Evolutionary conservation across 1,140 invertebrate species (phyloP), one percentile per base, ranked within the genome.

Genomic region (Drosophila mauritiana): DNA sequence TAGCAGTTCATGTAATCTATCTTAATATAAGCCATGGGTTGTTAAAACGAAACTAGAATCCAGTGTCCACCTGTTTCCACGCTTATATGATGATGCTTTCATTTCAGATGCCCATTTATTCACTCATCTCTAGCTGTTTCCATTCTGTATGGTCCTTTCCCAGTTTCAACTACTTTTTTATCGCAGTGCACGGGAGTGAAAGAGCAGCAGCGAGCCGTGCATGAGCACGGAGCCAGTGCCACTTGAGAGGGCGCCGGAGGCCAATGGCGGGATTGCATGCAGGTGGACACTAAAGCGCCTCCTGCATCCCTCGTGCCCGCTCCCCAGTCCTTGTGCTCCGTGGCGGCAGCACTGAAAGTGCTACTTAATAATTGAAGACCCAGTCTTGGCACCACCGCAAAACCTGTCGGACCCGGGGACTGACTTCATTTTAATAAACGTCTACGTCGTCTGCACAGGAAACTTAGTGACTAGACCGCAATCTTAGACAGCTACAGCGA

Each of bases 191-290:
- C 55, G 63, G 46, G 45, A 64, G 42, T 67, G 61, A 42, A 67
- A 65, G 61, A 64, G 56, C 61, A 64, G 46, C 59, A 68, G 59
- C 27, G 37, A 48, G 67, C 64, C 15, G 49, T 20, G 51, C 51
- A 70, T 46, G 42, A 68, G 39, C 49, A 70, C 46, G 46, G 34
- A 69, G 67, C 70, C 56, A 27, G 3, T 7, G 22, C 45, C n/a
- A 75, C 74, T 78, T 55, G 39, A 72, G 31, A 48, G 64, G 80
- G 49, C 80, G 46, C 62, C 67, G 36, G 63, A 57, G 80, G 80
- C 79, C 46, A 82, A 82, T 83, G 80, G 63, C 77, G 68, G 51
- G 45, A 73, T 82, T 83, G 80, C 80, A 82, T 82, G 80, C 80
- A 74, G 77, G 75, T 59, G 74, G 63, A 78, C 75, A 46, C 46